phyloP scores from a whole-genome alignment of 2,797 vertebrate genomes.

The Podarcis siculus region DNA sequence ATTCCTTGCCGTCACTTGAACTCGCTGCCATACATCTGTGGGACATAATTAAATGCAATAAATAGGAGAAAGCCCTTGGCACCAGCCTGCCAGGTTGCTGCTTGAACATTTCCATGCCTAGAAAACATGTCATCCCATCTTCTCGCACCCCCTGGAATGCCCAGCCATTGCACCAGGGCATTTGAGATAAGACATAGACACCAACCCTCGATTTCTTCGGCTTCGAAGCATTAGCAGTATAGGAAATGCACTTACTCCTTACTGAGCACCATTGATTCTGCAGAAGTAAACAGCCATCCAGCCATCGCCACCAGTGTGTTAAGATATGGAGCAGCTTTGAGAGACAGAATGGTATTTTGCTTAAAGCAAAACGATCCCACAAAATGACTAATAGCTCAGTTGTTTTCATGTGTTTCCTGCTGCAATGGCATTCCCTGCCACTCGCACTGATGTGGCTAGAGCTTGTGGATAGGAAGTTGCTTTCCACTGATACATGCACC shows the following conservation, averaged over 20 bases:
- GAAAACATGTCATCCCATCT: not conserved
- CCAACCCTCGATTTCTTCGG: not conserved
- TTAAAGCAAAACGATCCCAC: not conserved
- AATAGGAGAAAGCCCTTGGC: constrained; percentile 1
- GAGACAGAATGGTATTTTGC: not conserved
- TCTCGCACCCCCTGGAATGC: not conserved
- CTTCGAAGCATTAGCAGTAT: no score
- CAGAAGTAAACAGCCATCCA: not conserved
- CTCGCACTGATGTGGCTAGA: not conserved
- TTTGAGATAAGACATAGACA: not conserved
- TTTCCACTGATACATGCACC: not conserved
- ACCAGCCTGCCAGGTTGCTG: not conserved
- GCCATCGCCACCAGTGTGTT: not conserved
- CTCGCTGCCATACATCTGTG: not conserved
- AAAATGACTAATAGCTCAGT: not conserved
- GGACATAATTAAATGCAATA: constrained; percentile 7
- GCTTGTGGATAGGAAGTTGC: not conserved
- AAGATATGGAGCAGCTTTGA: not conserved
- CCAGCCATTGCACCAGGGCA: not conserved
- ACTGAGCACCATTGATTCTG: not conserved
- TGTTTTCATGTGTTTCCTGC: not conserved
- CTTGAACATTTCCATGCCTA: not conserved
- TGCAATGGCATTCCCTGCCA: no score
- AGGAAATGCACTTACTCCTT: not conserved
- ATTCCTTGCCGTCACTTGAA: not conserved